phyloP scores from a whole-genome alignment of 2,888 invertebrate species.

The Labia minor region DNA sequence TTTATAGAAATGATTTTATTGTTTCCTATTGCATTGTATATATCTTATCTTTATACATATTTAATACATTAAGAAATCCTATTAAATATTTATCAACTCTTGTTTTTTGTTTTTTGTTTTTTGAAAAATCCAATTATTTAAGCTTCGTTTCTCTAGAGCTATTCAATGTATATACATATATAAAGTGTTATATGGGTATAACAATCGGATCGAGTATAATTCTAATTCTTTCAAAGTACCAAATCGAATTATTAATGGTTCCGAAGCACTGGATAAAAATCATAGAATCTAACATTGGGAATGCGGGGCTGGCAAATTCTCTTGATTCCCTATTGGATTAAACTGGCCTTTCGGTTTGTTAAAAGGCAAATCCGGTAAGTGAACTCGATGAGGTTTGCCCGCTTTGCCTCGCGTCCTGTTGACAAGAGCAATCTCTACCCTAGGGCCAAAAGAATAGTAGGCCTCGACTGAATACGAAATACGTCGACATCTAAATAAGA shows the following conservation, averaged over 20 bases:
- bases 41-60: too few relatives aligned
- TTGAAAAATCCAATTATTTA: not conserved
- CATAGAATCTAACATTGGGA: not conserved
- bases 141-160: not conserved
- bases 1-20: too few relatives aligned
- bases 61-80: too few relatives aligned
- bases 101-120: not conserved
- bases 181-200: not conserved
- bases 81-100: too few relatives aligned
- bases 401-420: not conserved
- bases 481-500: conserved; percentile 4
- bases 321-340: conserved; percentile 1
- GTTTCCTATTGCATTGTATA: too few relatives aligned
- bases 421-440: not conserved
- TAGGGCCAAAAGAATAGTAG: not conserved
- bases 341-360: not conserved
- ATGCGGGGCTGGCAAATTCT: not conserved
- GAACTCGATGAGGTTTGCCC: not conserved
- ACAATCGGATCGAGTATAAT: conserved; percentile 4
- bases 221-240: conserved; percentile 3
- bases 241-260: conserved; percentile 7
- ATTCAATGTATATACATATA: not conserved
- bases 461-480: not conserved
- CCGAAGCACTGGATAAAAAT: conserved; percentile 1
- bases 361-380: not conserved